Percentiles rank a stretch among this genome's conserved stretches.
phyloP scores from a whole-genome alignment of 2,113 vertebrate genomes.

The Hypanus sabinus region DNA sequence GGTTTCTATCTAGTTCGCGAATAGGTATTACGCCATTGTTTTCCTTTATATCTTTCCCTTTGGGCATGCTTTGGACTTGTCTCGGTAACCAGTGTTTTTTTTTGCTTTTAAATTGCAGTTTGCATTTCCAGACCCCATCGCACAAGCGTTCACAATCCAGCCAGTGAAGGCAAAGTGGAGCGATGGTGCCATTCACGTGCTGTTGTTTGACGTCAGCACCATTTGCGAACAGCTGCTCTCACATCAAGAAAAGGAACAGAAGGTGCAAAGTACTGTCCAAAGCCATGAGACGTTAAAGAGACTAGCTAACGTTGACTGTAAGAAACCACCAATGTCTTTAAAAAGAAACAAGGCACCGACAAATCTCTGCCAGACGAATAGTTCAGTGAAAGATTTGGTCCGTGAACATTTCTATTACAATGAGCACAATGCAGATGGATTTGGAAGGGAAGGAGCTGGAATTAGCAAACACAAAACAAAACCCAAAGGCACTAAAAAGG shows the following conservation, averaged over 20 bases:
- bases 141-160: constrained; percentile 53
- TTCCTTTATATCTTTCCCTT: too few relatives aligned
- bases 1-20: not conserved
- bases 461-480: constrained; percentile 54
- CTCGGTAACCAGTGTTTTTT: not conserved
- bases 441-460: constrained; percentile 46
- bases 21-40: not conserved
- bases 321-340: constrained; percentile 47
- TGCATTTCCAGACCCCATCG: not conserved
- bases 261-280: constrained; percentile 50
- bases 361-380: constrained; percentile 39
- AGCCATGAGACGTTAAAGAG: constrained; percentile 48
- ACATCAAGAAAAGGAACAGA: constrained; percentile 40
- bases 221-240: constrained; percentile 54
- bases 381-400: constrained; percentile 36
- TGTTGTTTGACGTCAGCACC: constrained; percentile 62
- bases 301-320: constrained; percentile 54
- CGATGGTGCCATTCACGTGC: constrained; percentile 52
- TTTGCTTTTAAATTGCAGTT: constrained; percentile 25
- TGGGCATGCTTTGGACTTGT: not conserved
- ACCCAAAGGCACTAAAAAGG: constrained; percentile 56
- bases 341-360: constrained; percentile 54
- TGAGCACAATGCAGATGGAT: constrained; percentile 29
- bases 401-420: constrained; percentile 38
- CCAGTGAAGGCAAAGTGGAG: constrained; percentile 54